phyloP scores from a whole-genome alignment of 2,113 vertebrate species.

The Mastomys natalensis region DNA sequence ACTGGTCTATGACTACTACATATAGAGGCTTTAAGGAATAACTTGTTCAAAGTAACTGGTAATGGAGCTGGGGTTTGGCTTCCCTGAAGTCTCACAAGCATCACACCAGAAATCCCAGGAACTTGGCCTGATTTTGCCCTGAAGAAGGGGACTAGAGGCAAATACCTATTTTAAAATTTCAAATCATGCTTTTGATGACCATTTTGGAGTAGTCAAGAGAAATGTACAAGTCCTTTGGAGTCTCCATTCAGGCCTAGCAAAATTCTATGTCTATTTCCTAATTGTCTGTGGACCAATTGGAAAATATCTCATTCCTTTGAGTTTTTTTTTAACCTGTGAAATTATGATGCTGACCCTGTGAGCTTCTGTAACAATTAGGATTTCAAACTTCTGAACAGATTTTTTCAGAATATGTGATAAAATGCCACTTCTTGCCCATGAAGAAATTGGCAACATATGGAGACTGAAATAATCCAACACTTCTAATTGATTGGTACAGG shows the following conservation, averaged over 20 bases:
- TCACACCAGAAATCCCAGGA: neutral
- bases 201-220: neutral
- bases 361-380: conserved; percentile 20
- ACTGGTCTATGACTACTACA: neutral
- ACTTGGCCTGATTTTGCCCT: neutral
- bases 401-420: no score
- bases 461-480: neutral
- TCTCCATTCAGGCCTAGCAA: neutral
- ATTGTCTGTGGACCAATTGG: neutral
- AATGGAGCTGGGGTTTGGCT: neutral
- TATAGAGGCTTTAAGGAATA: neutral
- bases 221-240: neutral
- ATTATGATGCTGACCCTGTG: neutral
- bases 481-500: neutral
- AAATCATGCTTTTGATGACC: neutral
- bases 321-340: neutral
- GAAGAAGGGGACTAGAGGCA: no score
- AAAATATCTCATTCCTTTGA: neutral
- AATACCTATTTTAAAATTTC: neutral
- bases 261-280: neutral
- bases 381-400: no score
- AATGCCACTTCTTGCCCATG: neutral
- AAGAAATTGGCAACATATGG: neutral
- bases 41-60: neutral
- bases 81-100: neutral